phyloP scores from a whole-genome alignment of 2,113 vertebrate species.

The Esox niger region DNA sequence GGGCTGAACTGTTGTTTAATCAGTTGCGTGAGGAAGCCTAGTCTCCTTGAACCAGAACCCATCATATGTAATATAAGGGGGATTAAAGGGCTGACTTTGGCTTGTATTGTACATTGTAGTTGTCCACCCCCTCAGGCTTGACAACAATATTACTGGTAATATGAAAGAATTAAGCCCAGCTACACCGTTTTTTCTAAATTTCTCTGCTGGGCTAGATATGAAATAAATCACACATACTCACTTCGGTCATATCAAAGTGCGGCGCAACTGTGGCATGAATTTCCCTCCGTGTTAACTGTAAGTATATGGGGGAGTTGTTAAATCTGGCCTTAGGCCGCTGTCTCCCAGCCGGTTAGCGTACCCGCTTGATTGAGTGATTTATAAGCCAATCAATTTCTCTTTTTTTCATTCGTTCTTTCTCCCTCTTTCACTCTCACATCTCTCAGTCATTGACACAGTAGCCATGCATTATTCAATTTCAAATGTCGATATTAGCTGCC shows the following conservation, averaged over 20 bases:
- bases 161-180: no score
- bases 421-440: no score
- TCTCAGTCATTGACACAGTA: constrained; percentile 17
- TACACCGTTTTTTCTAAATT: no score
- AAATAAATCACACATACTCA: background rate
- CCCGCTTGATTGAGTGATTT: constrained; percentile 18
- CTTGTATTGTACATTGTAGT: background rate
- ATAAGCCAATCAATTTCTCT: constrained; percentile 13
- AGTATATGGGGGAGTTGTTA: no score
- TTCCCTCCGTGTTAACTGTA: constrained; percentile 1
- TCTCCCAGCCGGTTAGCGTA: constrained; percentile 5
- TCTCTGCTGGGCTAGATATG: background rate
- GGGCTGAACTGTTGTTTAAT: constrained; percentile 28
- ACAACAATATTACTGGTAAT: no score
- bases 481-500: constrained; percentile 45
- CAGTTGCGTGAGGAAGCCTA: constrained; percentile 13
- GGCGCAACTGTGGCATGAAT: constrained; percentile 5
- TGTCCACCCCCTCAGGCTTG: background rate
- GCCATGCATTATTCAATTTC: constrained; percentile 53
- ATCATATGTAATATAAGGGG: constrained; percentile 7
- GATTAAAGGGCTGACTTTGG: constrained; percentile 10
- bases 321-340: constrained; percentile 21
- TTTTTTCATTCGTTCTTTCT: no score
- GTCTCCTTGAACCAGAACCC: constrained; percentile 24
- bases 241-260: background rate